A percentile compares a stretch with the other conserved stretches of the same genome.
Evolutionary conservation across 2,113 vertebrate genomes (phyloP).

Genomic region (Serinus canaria): DNA sequence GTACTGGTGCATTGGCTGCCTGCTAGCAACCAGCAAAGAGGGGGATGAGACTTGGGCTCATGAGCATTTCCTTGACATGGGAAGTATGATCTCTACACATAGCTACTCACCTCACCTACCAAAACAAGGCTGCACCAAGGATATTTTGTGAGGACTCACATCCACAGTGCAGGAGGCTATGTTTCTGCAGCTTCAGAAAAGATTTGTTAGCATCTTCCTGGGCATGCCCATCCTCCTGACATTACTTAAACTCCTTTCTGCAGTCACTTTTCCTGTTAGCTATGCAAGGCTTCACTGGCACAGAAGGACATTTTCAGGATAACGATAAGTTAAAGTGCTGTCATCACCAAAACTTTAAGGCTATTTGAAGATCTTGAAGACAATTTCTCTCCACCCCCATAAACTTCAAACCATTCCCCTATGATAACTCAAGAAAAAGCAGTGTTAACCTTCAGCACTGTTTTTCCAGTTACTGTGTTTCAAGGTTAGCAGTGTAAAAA

Average conservation of each 20-base stretch:
- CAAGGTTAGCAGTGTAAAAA: slow-evolving; percentile 2
- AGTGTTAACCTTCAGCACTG: not conserved
- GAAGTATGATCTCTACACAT: not conserved
- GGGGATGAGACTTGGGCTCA: not conserved
- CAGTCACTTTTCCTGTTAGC: not conserved
- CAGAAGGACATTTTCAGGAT: not conserved
- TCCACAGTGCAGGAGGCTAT: rapidly evolving
- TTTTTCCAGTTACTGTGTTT: not conserved
- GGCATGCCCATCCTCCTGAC: not conserved
- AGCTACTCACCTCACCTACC: not conserved
- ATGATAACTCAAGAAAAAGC: not conserved
- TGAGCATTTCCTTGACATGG: not conserved
- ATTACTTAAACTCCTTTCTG: not conserved
- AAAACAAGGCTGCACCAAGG: not conserved
- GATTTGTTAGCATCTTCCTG: not conserved
- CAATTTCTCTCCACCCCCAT: not conserved
- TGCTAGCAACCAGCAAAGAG: not conserved
- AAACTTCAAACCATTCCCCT: not conserved
- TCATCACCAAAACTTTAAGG: not conserved
- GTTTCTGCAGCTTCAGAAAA: not conserved
- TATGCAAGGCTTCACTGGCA: not conserved
- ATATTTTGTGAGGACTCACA: not conserved
- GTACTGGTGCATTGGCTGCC: not conserved
- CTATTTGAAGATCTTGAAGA: not conserved
- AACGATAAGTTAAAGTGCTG: not conserved